Conservation (phyloP, 1,140 invertebrate genomes). For the Drosophila neocordata region DNA sequence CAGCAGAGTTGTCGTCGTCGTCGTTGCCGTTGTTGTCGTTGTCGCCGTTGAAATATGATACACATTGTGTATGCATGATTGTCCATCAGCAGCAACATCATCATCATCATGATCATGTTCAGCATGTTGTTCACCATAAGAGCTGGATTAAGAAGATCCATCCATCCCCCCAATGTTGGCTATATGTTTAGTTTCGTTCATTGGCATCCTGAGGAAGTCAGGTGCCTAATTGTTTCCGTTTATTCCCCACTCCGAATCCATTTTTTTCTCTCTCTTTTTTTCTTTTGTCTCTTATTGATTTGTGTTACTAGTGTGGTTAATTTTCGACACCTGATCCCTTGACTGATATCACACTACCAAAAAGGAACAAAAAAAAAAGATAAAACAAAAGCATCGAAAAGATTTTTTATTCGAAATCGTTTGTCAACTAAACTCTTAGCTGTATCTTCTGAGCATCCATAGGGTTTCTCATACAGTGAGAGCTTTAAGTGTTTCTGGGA, state of each 20-base stretch:
- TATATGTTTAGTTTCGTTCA: background rate
- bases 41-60: conserved; percentile 69
- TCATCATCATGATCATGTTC: conserved; percentile 22
- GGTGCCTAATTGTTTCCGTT: conserved; percentile 80
- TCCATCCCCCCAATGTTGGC: too few relatives aligned
- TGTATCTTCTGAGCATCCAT: conserved; percentile 39
- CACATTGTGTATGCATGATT: conserved; percentile 79
- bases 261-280: background rate
- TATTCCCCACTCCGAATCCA: conserved; percentile 15
- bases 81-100: conserved; percentile 32
- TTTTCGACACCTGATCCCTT: conserved; percentile 74
- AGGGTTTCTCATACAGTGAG: conserved; percentile 57
- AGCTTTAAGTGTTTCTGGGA: too few relatives aligned
- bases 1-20: conserved; percentile 14
- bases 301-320: conserved; percentile 62
- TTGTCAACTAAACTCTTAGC: conserved; percentile 18
- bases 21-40: conserved; percentile 19
- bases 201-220: conserved; percentile 79
- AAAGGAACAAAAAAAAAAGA: conserved; percentile 29
- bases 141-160: conserved; percentile 15
- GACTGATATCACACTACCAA: conserved; percentile 45
- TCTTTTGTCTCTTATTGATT: conserved; percentile 58
- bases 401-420: conserved; percentile 24
- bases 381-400: conserved; percentile 4
- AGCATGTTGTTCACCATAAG: conserved; percentile 19